Percentiles rank a stretch among this genome's conserved stretches.
Conservation (phyloP, 1,140 invertebrate genomes). For the Choristoneura fumiferana region DNA sequence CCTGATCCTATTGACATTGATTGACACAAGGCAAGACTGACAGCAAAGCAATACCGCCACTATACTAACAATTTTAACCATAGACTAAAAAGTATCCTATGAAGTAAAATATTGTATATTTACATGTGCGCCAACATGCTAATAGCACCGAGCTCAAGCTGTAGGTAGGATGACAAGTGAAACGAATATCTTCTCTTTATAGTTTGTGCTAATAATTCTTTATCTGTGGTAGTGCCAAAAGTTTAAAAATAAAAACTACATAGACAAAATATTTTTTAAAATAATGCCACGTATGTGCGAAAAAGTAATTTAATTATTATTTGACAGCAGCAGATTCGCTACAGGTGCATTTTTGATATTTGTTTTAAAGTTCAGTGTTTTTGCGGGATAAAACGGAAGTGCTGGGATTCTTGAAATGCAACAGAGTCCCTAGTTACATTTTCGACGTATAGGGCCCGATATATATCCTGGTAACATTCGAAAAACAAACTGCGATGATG, state of each 20-base stretch:
- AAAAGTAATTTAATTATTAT: slow-evolving; percentile 16
- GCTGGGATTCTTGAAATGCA: slow-evolving; percentile 1
- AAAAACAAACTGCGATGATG: slow-evolving; percentile 71
- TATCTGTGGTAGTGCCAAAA: slow-evolving; percentile 8
- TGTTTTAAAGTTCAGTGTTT: background rate
- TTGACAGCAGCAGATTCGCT: slow-evolving; percentile 13
- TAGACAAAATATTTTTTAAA: slow-evolving; percentile 15
- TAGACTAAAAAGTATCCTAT: slow-evolving; percentile 17
- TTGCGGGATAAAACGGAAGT: background rate
- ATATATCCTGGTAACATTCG: slow-evolving; percentile 72
- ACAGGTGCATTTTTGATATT: slow-evolving; percentile 9
- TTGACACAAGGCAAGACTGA: background rate
- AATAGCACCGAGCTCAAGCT: background rate
- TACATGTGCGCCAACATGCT: background rate
- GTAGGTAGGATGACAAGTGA: too few species aligned
- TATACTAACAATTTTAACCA: background rate
- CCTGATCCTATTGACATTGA: background rate
- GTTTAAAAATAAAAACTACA: slow-evolving; percentile 5
- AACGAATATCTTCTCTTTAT: background rate
- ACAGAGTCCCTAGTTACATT: slow-evolving; percentile 9
- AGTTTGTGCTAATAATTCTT: too few species aligned
- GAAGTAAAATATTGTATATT: background rate
- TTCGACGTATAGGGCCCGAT: slow-evolving; percentile 5
- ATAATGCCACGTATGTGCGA: slow-evolving; percentile 17
- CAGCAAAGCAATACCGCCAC: background rate